Percentiles rank a stretch among this genome's conserved stretches.
Conservation (phyloP, 2,113 vertebrate genomes). For the Pithys albifrons region DNA sequence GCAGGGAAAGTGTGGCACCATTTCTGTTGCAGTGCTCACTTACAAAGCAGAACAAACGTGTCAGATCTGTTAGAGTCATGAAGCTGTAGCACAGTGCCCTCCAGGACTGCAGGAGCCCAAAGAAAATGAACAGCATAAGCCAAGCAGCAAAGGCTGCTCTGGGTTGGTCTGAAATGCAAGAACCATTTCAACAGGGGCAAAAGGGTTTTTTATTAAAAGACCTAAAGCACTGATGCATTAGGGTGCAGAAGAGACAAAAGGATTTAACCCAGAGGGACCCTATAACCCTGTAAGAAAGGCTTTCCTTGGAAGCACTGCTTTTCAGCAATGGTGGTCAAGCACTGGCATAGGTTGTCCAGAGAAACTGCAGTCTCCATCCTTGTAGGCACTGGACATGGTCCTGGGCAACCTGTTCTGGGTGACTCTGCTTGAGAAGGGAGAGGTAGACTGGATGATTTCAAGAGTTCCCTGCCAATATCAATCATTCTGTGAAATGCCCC, state of each 20-base stretch:
- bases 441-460: not conserved
- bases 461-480: not conserved
- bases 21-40: not conserved
- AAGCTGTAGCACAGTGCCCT: not conserved
- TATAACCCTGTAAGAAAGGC: not conserved
- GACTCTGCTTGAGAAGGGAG: not conserved
- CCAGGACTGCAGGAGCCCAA: not conserved
- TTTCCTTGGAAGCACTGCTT: not conserved
- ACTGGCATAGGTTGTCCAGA: not conserved
- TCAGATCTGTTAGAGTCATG: not conserved
- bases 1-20: not conserved
- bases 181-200: not conserved
- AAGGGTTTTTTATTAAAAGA: not conserved
- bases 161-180: not conserved
- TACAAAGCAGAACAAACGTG: not conserved
- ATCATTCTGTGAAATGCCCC: not conserved
- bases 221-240: not conserved
- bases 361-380: not conserved
- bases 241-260: not conserved
- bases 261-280: not conserved
- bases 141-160: not conserved
- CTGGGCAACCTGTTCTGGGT: not conserved
- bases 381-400: not conserved
- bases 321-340: not conserved
- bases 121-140: not conserved